A percentile compares a stretch with the other conserved stretches of the same genome.
phyloP scores from a whole-genome alignment of 2,888 invertebrate species.

The Agrilus mali region DNA sequence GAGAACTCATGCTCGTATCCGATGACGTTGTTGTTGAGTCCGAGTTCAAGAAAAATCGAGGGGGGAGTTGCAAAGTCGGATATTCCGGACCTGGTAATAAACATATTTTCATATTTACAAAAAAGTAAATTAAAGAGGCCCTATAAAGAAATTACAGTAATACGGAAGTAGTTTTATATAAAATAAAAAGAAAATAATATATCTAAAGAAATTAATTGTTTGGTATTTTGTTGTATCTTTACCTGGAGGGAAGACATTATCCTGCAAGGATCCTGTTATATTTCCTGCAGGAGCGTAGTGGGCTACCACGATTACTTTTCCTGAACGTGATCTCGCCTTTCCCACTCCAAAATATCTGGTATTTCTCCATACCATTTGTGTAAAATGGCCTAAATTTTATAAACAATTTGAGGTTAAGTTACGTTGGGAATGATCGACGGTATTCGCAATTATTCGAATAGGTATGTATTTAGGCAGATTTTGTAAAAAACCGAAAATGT shows the following conservation, averaged over 20 bases:
- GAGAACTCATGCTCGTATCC: too few species aligned
- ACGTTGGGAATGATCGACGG: too few species aligned
- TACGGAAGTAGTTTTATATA: too few species aligned
- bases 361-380: slow-evolving; percentile 73
- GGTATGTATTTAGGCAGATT: slow-evolving; percentile 3
- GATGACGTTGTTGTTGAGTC: too few species aligned
- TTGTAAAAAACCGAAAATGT: too few species aligned
- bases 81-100: slow-evolving; percentile 12
- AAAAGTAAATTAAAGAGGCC: too few species aligned
- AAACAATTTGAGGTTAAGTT: too few species aligned
- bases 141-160: too few species aligned
- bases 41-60: slow-evolving; percentile 1
- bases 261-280: slow-evolving; percentile 56
- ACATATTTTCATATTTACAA: too few species aligned
- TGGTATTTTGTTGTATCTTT: slow-evolving; percentile 18
- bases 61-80: slow-evolving; percentile 12
- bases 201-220: too few species aligned
- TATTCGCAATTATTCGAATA: too few species aligned
- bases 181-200: too few species aligned
- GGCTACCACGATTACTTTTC: slow-evolving; percentile 71
- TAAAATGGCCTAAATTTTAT: slow-evolving; percentile 61
- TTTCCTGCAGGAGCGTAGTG: slow-evolving; percentile 77
- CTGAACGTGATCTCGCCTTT: slow-evolving; percentile 63
- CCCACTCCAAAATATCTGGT: slow-evolving; percentile 70
- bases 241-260: slow-evolving; percentile 67